Conservation (phyloP, 2,113 vertebrate genomes). For the Anseranas semipalmata region DNA sequence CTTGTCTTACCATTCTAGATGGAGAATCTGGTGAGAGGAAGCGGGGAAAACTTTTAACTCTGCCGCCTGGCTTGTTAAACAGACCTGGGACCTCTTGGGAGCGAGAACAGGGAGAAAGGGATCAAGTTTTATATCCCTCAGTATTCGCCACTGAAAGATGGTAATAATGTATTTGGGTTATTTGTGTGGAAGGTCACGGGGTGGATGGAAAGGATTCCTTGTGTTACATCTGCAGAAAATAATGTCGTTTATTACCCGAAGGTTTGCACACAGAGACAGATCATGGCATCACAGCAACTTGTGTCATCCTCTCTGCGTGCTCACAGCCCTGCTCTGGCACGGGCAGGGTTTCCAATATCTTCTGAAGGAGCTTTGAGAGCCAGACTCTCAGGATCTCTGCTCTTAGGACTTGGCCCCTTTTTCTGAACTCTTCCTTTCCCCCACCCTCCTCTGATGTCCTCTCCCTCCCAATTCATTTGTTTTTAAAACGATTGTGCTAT, state of each 20-base stretch:
- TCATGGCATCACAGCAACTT: neutral
- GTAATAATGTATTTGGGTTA: neutral
- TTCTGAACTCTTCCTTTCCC: neutral
- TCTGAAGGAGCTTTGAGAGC: neutral
- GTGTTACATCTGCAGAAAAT: neutral
- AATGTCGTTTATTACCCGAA: neutral
- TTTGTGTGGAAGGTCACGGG: neutral
- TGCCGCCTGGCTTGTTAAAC: neutral
- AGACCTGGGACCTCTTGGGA: neutral
- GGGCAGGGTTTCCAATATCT: rapidly evolving
- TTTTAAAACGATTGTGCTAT: slow-evolving; percentile 24
- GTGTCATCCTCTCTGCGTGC: neutral
- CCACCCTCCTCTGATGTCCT: neutral
- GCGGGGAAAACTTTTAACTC: neutral
- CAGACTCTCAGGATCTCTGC: neutral
- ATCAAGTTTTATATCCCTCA: neutral
- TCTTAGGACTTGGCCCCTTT: neutral
- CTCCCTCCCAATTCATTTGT: slow-evolving; percentile 30
- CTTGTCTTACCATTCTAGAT: neutral
- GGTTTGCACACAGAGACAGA: neutral
- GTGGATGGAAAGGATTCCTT: neutral
- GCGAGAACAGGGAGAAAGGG: neutral
- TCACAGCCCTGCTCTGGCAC: rapidly evolving
- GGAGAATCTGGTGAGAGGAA: neutral
- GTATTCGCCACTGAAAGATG: neutral